Evolutionary conservation across 2,113 vertebrate species (phyloP).

Genomic region (Columba janthina): DNA sequence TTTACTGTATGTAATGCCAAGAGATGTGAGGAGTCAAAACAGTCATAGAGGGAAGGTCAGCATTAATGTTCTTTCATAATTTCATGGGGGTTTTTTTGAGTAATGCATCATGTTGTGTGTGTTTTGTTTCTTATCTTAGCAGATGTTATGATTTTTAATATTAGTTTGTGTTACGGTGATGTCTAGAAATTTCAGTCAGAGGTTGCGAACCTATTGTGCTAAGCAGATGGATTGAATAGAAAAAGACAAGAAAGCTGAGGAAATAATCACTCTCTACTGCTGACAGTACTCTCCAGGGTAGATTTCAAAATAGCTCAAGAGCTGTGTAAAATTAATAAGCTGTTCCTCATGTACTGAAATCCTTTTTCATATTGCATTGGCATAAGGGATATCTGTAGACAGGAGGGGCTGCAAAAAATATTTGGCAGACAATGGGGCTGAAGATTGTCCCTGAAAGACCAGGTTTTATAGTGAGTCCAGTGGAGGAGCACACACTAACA

Average conservation of each 20-base stretch:
- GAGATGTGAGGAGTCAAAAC: slow-evolving; percentile 12
- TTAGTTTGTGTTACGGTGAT: not conserved
- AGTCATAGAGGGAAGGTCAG: slow-evolving; percentile 47
- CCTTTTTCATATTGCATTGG: slow-evolving; percentile 2
- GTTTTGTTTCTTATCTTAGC: not conserved
- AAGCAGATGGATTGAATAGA: slow-evolving; percentile 16
- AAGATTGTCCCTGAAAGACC: not conserved
- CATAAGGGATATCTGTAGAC: not conserved
- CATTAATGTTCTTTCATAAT: not conserved
- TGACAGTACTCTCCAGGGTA: slow-evolving; percentile 50
- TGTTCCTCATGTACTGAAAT: slow-evolving; percentile 21
- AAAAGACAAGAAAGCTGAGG: slow-evolving; percentile 48
- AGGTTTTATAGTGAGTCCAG: not conserved
- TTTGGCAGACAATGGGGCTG: not conserved
- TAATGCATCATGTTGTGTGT: not conserved
- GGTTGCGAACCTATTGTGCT: slow-evolving; percentile 13
- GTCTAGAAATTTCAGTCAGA: not conserved
- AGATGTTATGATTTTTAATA: not conserved
- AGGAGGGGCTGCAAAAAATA: not conserved
- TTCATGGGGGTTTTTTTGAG: not conserved
- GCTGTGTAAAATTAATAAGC: slow-evolving; percentile 65
- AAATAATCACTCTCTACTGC: slow-evolving; percentile 51
- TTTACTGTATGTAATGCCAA: slow-evolving; percentile 31
- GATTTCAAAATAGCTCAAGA: slow-evolving; percentile 63
- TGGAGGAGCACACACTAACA: not conserved